Conservation (phyloP, 2,888 invertebrate genomes). For the Alloscopus bannaensis region DNA sequence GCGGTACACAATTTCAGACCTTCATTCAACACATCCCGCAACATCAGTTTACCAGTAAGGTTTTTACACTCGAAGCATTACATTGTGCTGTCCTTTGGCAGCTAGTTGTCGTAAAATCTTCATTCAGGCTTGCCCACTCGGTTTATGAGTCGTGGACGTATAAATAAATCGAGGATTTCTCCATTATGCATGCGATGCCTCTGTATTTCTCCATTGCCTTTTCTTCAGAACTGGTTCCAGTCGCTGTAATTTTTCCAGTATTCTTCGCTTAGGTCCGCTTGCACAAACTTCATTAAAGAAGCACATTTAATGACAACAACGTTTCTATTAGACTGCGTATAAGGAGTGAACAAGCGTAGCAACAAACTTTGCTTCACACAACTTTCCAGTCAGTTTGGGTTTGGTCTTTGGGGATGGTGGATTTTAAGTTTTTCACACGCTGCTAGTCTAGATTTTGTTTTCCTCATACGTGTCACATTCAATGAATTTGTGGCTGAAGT, state of each 20-base stretch:
- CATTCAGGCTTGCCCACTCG: too few relatives aligned
- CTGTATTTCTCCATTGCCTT: too few relatives aligned
- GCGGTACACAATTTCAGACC: background rate
- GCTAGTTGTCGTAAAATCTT: too few relatives aligned
- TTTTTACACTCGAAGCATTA: background rate
- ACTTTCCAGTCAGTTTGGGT: background rate
- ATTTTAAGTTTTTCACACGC: too few relatives aligned
- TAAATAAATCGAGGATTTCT: conserved; percentile 36
- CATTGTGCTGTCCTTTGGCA: background rate
- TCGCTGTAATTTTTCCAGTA: conserved; percentile 1
- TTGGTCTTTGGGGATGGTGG: background rate
- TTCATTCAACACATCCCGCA: background rate
- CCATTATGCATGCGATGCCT: conserved; percentile 23
- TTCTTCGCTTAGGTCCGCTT: too few relatives aligned
- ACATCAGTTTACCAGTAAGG: background rate
- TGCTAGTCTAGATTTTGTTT: too few relatives aligned
- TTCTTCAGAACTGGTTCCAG: background rate
- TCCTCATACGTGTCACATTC: too few relatives aligned
- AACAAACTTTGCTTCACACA: background rate
- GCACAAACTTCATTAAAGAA: conserved; percentile 17
- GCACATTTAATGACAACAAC: background rate
- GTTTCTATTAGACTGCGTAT: background rate
- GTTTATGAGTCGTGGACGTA: too few relatives aligned
- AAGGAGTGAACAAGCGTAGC: too few relatives aligned
- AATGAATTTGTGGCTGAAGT: too few relatives aligned